A percentile compares a stretch with the other conserved stretches of the same genome.
These are phyloP conservation scores for Forbesichthys papilliferus DNA, from an alignment of 2,113 vertebrate species.

Conservation along the genomic window DNA sequence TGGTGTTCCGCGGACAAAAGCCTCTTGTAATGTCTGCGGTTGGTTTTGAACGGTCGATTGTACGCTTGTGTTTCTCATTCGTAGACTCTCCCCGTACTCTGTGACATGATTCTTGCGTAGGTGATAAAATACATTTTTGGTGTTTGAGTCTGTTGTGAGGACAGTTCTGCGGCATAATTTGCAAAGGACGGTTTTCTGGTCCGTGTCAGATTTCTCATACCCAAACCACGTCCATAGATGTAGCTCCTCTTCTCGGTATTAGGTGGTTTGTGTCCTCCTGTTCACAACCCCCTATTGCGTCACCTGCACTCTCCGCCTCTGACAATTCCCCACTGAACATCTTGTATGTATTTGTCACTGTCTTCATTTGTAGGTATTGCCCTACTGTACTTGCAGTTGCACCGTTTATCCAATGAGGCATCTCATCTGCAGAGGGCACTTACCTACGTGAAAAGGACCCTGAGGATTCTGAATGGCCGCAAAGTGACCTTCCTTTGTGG, in stretches of 20 bases:
- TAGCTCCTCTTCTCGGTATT: too few species aligned
- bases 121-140: too few species aligned
- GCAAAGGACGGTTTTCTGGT: background rate
- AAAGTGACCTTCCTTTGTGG: slow-evolving; percentile 94
- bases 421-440: slow-evolving; percentile 87
- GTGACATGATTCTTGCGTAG: too few species aligned
- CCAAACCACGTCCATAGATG: background rate
- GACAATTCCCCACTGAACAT: background rate
- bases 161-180: too few species aligned
- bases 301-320: background rate
- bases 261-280: too few species aligned
- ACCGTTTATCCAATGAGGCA: slow-evolving; percentile 79
- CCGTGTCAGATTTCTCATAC: background rate
- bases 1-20: too few species aligned
- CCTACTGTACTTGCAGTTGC: slow-evolving; percentile 90
- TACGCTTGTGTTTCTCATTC: too few species aligned
- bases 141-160: too few species aligned
- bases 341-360: background rate
- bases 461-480: slow-evolving; percentile 89
- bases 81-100: too few species aligned
- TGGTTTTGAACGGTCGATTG: too few species aligned
- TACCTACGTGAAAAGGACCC: slow-evolving; percentile 90
- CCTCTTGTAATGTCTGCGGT: too few species aligned
- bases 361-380: slow-evolving; percentile 81
- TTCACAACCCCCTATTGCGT: too few species aligned